These are phyloP conservation scores for Ceratina japonica DNA, from an alignment of 1,140 invertebrate genomes.

Conservation along the genomic window DNA sequence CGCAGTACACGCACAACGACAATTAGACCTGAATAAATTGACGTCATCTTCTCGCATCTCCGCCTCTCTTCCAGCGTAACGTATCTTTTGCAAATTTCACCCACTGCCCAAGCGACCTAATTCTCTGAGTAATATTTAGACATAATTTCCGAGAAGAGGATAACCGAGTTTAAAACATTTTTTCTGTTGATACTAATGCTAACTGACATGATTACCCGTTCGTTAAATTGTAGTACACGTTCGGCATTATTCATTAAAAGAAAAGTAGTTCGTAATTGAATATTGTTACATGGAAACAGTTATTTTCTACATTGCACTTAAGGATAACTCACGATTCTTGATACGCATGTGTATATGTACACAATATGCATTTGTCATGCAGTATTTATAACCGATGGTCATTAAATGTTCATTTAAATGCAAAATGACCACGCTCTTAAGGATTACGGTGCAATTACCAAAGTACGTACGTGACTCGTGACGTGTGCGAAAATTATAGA, in stretches of 20 bases:
- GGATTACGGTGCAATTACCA: not conserved
- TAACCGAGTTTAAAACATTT: too few species aligned
- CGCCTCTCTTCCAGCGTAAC: not conserved
- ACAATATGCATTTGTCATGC: not conserved
- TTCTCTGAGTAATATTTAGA: not conserved
- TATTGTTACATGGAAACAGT: not conserved
- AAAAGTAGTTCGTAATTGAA: too few species aligned
- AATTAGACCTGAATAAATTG: conserved; percentile 25
- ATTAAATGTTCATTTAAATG: conserved; percentile 8
- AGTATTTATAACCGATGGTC: conserved; percentile 8
- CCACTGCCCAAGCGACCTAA: not conserved
- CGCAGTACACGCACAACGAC: conserved; percentile 7
- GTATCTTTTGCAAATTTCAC: not conserved
- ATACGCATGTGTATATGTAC: too few species aligned
- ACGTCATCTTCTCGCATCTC: not conserved
- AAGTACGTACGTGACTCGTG: not conserved
- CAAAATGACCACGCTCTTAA: not conserved
- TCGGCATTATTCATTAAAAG: too few species aligned
- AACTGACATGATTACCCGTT: too few species aligned
- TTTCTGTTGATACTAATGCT: too few species aligned
- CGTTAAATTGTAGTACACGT: too few species aligned
- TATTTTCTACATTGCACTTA: not conserved
- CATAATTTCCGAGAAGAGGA: too few species aligned
- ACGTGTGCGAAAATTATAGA: not conserved
- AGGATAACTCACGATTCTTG: not conserved